Evolutionary conservation across 2,797 vertebrate species (phyloP), one percentile per base, ranked within the genome.

Genomic region (Poeciliopsis gracilis): DNA sequence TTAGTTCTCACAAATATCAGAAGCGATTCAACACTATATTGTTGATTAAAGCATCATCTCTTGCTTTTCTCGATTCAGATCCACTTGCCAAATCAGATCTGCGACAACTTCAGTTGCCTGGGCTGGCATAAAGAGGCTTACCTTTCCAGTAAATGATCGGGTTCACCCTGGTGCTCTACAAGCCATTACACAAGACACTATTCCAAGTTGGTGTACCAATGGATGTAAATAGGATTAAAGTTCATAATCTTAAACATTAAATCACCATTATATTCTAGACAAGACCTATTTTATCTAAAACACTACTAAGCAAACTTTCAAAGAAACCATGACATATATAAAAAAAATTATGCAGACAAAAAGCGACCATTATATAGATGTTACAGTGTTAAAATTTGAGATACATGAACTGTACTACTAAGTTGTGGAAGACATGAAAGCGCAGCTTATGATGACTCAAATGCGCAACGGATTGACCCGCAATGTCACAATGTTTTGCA

Each of bases 401-500:
- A 9, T 38, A 67, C 66, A 69, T 69, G 5, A 43, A 46, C 41
- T 46, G 25, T 46, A 13, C 0, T 70, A 13, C 66, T 43, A 16
- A 69, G 5, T 15, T 69, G 8, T 11, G 2, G 2, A 16, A 46
- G 12, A 45, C 38, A n/a, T 70, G 23, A 45, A 8, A 15, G 45
- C 3, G 1, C 0, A 7, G 11, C n/a, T 28, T 70, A 8, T 16
- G 38, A 66, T 45, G 25, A 7, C 28, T 70, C 13, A 45, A 8
- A 13, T 28, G 72, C 20, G n/a, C 33, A 8, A 83, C 57, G 59
- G 55, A 72, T 82, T 57, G 76, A 38, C 41, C 36, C 45, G 4
- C 77, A n/a, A 1, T 38, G 23, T 83, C 43, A 78, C 79, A 59
- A 73, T 78, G 73, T 47, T 41, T 47, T 51, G 79, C 38, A 55